These are phyloP conservation scores for Drosophila elegans DNA, from an alignment of 1,140 invertebrate species.

Conservation along the genomic window DNA sequence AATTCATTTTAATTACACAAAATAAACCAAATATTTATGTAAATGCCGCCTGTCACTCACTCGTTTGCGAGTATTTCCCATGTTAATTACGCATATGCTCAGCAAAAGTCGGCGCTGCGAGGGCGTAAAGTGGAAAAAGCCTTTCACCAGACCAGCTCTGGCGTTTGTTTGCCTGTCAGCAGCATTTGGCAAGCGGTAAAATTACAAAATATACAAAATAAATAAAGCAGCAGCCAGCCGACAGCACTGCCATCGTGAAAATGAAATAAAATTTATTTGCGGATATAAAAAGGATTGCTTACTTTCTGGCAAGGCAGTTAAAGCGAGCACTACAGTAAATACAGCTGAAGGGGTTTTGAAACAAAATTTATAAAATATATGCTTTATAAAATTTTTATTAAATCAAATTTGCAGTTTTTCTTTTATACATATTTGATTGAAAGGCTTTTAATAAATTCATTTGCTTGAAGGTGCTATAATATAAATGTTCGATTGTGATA, in stretches of 20 bases:
- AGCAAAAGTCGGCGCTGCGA: constrained; percentile 23
- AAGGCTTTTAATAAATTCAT: too few relatives aligned
- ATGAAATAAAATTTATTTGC: constrained; percentile 77
- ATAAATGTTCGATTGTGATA: too few relatives aligned
- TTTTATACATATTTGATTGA: too few relatives aligned
- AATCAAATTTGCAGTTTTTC: too few relatives aligned
- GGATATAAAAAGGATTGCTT: constrained; percentile 63
- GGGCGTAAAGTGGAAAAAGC: constrained; percentile 6
- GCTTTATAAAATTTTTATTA: background rate
- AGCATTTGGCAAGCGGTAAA: constrained; percentile 65
- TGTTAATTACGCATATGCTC: constrained; percentile 69
- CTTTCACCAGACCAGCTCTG: constrained; percentile 14
- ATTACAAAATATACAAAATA: constrained; percentile 32
- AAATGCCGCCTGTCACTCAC: constrained; percentile 53
- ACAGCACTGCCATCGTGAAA: constrained; percentile 60
- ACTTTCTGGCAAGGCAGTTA: constrained; percentile 54
- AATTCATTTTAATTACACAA: constrained; percentile 82
- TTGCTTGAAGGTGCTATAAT: too few relatives aligned
- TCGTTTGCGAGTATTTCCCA: constrained; percentile 36
- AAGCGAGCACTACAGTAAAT: constrained; percentile 51
- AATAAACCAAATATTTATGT: constrained; percentile 82
- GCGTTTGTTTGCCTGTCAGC: constrained; percentile 69
- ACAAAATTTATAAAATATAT: background rate
- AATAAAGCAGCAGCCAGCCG: constrained; percentile 38
- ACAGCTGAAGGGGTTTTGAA: constrained; percentile 46